A percentile compares a stretch with the other conserved stretches of the same genome.
Evolutionary conservation across 2,797 vertebrate species (phyloP).

Genomic region (Gymnodraco acuticeps): DNA sequence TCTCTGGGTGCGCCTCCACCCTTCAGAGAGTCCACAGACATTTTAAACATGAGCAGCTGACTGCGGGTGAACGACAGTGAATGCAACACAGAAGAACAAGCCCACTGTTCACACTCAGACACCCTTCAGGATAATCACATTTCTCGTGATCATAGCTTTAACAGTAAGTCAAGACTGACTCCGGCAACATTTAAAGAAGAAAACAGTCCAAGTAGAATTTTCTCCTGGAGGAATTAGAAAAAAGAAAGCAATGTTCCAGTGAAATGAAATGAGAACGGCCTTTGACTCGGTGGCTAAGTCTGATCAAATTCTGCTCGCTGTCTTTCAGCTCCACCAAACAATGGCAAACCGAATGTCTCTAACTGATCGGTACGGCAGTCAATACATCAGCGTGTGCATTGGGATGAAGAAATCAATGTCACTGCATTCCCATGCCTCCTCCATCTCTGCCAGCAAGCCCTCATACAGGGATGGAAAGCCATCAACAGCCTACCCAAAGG

Average conservation of each 20-base stretch:
- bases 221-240: conserved; percentile 19
- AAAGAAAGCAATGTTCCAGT: conserved; percentile 17
- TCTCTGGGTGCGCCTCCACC: not conserved
- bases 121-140: conserved; percentile 51
- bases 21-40: conserved; percentile 27
- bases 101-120: conserved; percentile 42
- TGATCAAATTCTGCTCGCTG: conserved; percentile 48
- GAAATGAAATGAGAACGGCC: conserved; percentile 47
- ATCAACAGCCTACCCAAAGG: conserved; percentile 75
- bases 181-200: conserved; percentile 21
- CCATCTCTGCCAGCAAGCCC: conserved; percentile 75
- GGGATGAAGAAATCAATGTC: conserved; percentile 85
- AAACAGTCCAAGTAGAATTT: conserved; percentile 13
- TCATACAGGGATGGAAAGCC: conserved; percentile 73
- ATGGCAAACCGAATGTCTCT: conserved; percentile 50
- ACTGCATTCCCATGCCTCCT: conserved; percentile 66
- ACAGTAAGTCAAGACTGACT: conserved; percentile 41
- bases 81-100: conserved; percentile 40
- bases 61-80: conserved; percentile 52
- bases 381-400: conserved; percentile 72
- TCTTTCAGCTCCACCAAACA: conserved; percentile 59
- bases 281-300: conserved; percentile 32
- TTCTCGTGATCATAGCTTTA: conserved; percentile 40
- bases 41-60: conserved; percentile 46
- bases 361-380: conserved; percentile 72